Evolutionary conservation across 2,797 vertebrate genomes (phyloP).

Genomic region (Megalops cyprinoides): DNA sequence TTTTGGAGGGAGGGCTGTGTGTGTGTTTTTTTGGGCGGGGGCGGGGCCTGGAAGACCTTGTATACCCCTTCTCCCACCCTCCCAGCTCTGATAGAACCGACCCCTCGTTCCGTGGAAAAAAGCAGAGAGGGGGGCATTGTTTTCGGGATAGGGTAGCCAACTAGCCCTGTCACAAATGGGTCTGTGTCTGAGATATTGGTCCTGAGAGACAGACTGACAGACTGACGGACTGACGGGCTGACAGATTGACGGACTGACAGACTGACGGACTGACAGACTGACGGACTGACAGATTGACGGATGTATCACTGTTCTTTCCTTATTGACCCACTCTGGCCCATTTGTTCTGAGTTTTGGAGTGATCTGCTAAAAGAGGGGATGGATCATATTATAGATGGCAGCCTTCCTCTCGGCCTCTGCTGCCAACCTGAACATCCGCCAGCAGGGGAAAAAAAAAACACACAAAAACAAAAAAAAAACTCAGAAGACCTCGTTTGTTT

Average conservation of each 20-base stretch:
- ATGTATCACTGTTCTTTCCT: background rate
- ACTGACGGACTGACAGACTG: background rate
- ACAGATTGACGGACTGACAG: background rate
- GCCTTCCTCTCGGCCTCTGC: background rate
- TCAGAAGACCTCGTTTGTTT: conserved; percentile 11
- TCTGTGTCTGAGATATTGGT: background rate
- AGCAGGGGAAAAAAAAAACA: conserved; percentile 28
- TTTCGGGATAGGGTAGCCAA: background rate
- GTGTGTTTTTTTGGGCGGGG: background rate
- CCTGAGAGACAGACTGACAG: background rate
- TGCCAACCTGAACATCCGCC: background rate
- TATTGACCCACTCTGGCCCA: background rate
- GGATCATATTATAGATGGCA: conserved; percentile 2
- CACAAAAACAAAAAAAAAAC: background rate
- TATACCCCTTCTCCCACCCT: background rate
- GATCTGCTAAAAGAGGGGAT: background rate
- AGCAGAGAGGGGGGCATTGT: background rate
- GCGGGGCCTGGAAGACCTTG: background rate
- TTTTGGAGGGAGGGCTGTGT: background rate
- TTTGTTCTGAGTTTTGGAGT: background rate
- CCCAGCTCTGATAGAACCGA: no score
- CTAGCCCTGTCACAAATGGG: background rate
- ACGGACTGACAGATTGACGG: background rate
- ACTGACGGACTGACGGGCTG: background rate
- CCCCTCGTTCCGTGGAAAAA: background rate